Conservation (phyloP, 37 sponge, comb jelly and placozoan species). For the Beroe ovata region DNA sequence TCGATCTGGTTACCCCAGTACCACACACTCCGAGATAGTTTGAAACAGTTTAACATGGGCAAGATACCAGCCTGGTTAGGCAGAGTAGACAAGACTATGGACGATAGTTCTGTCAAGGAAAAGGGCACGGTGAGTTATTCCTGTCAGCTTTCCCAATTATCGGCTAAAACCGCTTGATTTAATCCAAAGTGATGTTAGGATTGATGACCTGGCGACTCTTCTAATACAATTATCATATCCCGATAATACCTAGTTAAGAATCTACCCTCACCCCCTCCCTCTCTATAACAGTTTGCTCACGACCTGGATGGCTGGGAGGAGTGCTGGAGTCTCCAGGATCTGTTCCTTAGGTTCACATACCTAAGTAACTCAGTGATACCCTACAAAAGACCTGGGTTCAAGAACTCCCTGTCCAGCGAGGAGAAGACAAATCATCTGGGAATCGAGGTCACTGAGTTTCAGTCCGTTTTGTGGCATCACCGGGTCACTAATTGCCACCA, state of each 20-base stretch:
- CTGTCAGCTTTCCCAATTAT: too few relatives aligned
- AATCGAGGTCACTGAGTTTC: constrained; percentile 38
- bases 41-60: constrained; percentile 49
- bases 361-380: constrained; percentile 11
- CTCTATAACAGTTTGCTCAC: constrained; percentile 32
- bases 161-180: too few relatives aligned
- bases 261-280: too few relatives aligned
- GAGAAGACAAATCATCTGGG: constrained; percentile 30
- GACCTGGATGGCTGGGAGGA: constrained; percentile 65
- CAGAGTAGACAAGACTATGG: background rate
- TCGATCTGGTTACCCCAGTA: constrained; percentile 49
- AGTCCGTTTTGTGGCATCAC: too few relatives aligned
- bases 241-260: too few relatives aligned
- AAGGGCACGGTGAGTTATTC: background rate
- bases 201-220: too few relatives aligned
- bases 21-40: constrained; percentile 36
- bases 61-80: constrained; percentile 25
- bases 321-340: constrained; percentile 58
- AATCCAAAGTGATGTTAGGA: too few relatives aligned
- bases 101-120: constrained; percentile 9
- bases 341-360: constrained; percentile 35
- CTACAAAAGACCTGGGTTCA: constrained; percentile 29
- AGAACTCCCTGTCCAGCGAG: background rate
- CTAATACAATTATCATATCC: too few relatives aligned
- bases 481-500: too few relatives aligned